Evolutionary conservation across 2,888 invertebrate species (phyloP), one percentile per base, ranked within the genome.

Genomic region (Drosophila meridiana): DNA sequence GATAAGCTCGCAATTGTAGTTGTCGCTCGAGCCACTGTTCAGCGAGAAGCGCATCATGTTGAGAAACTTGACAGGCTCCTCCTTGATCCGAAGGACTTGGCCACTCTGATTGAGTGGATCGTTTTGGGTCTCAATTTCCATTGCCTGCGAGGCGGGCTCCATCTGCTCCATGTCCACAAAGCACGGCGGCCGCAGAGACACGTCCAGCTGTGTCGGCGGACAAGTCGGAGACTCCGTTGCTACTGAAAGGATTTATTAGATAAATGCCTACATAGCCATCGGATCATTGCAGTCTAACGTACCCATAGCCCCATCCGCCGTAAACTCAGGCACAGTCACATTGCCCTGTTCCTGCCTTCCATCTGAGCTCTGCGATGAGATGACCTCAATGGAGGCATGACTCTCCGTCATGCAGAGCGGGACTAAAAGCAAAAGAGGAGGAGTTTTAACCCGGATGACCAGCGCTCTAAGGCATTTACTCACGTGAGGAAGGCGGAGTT

Each of bases 101-200:
- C 26, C 20, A 28, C 34, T 69, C n/a, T 71, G 36, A 34, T 72
- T 47, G 0, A 83, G 76, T 5, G 83, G 83, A 69, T 84, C 83
- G 36, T 5, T 57, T 52, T 61, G 43, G 9, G n/a, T 32, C 26
- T 74, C 63, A 0, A 26, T 3, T 6, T 74, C 60, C 0, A 26
- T 3, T 5, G 11, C n/a, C 57, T 84, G 76, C 6, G 72, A 62
- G 9, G 67, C 58, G 0, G 58, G 63, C 13, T 20, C 50, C 3
- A 77, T 58, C 36, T 6, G 32, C 4, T 47, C 45, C 0, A 89
- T 58, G 32, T 85, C 77, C 32, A 85, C 77, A 36, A 87, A 89
- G 26, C n/a, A 63, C 0, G 48, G 14, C 7, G 30, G 14, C 3
- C 34, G 1, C 0, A 53, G 42, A 3, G 64, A 47, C 8, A 2